Evolutionary conservation across 2,888 invertebrate species (phyloP).

Genomic region (Nezara viridula): DNA sequence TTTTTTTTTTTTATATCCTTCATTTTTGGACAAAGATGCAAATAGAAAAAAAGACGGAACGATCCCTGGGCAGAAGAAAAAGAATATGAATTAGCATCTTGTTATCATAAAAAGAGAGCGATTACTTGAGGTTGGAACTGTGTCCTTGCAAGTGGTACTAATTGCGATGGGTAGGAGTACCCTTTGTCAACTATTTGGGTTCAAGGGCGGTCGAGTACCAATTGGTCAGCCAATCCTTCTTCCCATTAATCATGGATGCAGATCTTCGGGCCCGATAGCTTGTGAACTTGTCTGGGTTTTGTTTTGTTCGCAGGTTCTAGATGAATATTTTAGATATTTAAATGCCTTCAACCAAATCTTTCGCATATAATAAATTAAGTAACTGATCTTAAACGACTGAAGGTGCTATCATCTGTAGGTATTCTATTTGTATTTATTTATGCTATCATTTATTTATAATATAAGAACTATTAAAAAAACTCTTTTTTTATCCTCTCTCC

Average conservation of each 20-base stretch:
- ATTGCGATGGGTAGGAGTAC: constrained; percentile 49
- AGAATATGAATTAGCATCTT: constrained; percentile 49
- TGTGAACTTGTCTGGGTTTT: not conserved
- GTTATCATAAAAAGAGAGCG: constrained; percentile 54
- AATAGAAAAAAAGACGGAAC: not conserved
- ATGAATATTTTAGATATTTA: not conserved
- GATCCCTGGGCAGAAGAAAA: constrained; percentile 12
- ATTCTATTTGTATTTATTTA: too few relatives aligned
- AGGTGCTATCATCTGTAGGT: not conserved
- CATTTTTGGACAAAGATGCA: not conserved
- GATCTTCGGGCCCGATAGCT: not conserved
- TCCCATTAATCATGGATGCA: not conserved
- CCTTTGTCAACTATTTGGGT: constrained; percentile 6
- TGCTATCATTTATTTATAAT: too few relatives aligned
- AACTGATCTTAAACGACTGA: not conserved
- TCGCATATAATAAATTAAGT: not conserved
- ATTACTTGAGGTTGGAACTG: constrained; percentile 40
- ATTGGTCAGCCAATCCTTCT: not conserved
- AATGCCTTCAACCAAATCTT: not conserved
- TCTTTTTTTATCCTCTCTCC: too few relatives aligned
- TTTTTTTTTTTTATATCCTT: not conserved
- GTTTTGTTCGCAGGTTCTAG: not conserved
- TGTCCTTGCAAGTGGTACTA: constrained; percentile 5
- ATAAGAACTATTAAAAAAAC: too few relatives aligned
- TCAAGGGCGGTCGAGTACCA: constrained; percentile 44